phyloP scores from a whole-genome alignment of 2,888 invertebrate genomes.

The Vesta saturnalis region DNA sequence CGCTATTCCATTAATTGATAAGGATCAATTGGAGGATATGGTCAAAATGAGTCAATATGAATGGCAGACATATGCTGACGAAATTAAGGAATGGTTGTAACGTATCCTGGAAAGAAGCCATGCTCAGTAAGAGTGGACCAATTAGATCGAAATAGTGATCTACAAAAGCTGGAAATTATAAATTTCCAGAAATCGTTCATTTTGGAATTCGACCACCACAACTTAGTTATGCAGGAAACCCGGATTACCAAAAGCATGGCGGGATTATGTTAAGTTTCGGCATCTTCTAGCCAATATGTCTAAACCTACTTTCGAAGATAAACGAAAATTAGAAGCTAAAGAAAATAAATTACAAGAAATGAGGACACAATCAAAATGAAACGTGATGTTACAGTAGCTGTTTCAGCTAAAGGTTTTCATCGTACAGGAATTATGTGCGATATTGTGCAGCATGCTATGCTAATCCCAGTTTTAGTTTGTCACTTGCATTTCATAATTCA shows the following conservation, averaged over 20 bases:
- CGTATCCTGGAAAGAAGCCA: conserved; percentile 93
- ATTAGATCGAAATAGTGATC: conserved; percentile 80
- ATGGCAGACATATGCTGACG: conserved; percentile 94
- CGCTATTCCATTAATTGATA: conserved; percentile 79
- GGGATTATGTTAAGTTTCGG: conserved; percentile 95
- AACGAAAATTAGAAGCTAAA: conserved; percentile 86
- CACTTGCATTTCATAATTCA: conserved; percentile 95
- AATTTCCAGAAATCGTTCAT: conserved; percentile 91
- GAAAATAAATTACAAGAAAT: conserved; percentile 91
- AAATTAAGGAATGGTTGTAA: conserved; percentile 91
- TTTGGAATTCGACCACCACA: conserved; percentile 97
- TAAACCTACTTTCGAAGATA: conserved; percentile 90
- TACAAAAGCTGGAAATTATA: conserved; percentile 64
- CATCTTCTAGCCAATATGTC: conserved; percentile 96
- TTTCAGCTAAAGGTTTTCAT: conserved; percentile 89
- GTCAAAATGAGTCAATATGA: conserved; percentile 81
- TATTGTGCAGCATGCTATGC: conserved; percentile 95
- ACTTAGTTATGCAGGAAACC: conserved; percentile 95
- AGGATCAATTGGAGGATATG: conserved; percentile 71
- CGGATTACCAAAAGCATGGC: conserved; percentile 94
- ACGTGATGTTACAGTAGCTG: conserved; percentile 93
- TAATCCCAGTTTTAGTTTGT: conserved; percentile 92
- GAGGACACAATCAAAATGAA: conserved; percentile 93
- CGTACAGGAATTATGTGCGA: conserved; percentile 56
- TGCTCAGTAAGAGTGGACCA: conserved; percentile 96